A percentile compares a stretch with the other conserved stretches of the same genome.
These are phyloP conservation scores for Rhyzopertha dominica DNA, from an alignment of 1,140 invertebrate species.

Conservation along the genomic window DNA sequence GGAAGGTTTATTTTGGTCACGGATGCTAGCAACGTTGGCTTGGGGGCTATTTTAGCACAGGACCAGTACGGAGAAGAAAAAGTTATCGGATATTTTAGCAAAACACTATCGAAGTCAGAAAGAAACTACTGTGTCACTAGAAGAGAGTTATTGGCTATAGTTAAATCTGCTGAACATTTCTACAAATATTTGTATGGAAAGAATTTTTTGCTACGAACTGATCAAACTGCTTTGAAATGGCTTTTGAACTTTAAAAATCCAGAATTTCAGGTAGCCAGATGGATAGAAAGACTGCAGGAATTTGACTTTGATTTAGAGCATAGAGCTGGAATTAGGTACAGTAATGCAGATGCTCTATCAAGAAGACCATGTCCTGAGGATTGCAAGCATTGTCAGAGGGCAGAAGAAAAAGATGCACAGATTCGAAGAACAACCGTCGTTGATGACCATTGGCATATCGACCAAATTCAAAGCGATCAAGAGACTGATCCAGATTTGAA, in stretches of 20 bases:
- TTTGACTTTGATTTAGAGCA: constrained; percentile 21
- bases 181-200: constrained; percentile 16
- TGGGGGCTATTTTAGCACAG: constrained; percentile 25
- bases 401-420: background rate
- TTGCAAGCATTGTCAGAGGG: background rate
- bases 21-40: constrained; percentile 22
- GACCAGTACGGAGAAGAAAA: constrained; percentile 21
- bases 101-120: constrained; percentile 13
- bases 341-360: constrained; percentile 9
- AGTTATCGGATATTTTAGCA: constrained; percentile 19
- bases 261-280: constrained; percentile 23
- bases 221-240: constrained; percentile 23
- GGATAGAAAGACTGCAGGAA: constrained; percentile 19
- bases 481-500: constrained; percentile 5
- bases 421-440: background rate
- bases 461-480: constrained; percentile 3
- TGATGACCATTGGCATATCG: constrained; percentile 5
- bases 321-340: constrained; percentile 8
- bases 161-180: constrained; percentile 10
- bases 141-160: constrained; percentile 11
- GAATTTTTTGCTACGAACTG: constrained; percentile 10
- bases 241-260: constrained; percentile 30
- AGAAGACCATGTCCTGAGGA: constrained; percentile 9
- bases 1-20: constrained; percentile 26
- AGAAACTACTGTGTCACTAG: constrained; percentile 21